Percentiles rank a stretch among this genome's conserved stretches.
These are phyloP conservation scores for Mus musculus DNA, from an alignment of 2,113 vertebrate genomes.

Conservation along the genomic window GRCm39 chr6:58812501-58813000, in stretches of 20 bases:
- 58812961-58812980: not conserved
- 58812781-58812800: not conserved
- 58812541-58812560: not conserved
- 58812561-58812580: not conserved
- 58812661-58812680: not conserved
- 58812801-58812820: not conserved
- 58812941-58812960: not conserved
- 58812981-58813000: not conserved
- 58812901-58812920: not conserved
- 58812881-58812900: not conserved
- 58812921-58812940: not conserved
- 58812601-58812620: not conserved
- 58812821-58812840: not conserved
- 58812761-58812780: not conserved
- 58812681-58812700: not conserved
- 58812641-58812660: not conserved
- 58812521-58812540: not conserved
- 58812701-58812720: not conserved
- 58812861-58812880: not conserved
- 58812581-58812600: not conserved
- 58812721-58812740: not conserved
- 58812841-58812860: not conserved
- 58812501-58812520: not conserved
- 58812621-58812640: not conserved
- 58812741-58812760: not conserved